These are phyloP conservation scores for Lasius fuliginosus DNA, from an alignment of 2,888 invertebrate genomes.

Conservation along the genomic window DNA sequence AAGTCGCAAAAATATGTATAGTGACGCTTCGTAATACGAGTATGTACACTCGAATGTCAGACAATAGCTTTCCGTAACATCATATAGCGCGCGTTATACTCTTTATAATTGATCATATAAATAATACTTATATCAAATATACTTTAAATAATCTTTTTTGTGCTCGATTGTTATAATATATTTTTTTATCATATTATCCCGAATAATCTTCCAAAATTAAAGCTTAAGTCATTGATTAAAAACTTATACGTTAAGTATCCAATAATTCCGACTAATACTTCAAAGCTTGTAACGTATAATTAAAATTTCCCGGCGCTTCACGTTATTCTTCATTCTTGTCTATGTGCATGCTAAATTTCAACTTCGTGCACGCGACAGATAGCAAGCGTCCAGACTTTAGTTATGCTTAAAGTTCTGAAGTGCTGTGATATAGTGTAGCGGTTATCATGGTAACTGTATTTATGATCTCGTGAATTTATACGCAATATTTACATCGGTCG, in stretches of 20 bases:
- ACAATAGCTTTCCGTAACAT: background rate
- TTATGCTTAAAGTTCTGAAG: slow-evolving; percentile 31
- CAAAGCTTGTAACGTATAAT: slow-evolving; percentile 39
- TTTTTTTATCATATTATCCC: background rate
- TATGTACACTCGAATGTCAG: background rate
- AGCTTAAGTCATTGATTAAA: background rate
- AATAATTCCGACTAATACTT: slow-evolving; percentile 38
- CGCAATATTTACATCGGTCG: slow-evolving; percentile 34
- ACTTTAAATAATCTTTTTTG: background rate
- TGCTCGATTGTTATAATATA: background rate
- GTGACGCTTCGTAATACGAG: background rate
- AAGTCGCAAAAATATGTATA: background rate
- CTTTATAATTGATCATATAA: background rate
- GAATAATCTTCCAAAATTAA: slow-evolving; percentile 20
- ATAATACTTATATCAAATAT: background rate
- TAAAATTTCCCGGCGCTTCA: slow-evolving; percentile 31
- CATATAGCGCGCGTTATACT: background rate
- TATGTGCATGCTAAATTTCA: slow-evolving; percentile 20
- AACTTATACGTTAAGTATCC: slow-evolving; percentile 23
- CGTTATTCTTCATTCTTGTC: background rate
- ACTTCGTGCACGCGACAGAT: slow-evolving; percentile 9
- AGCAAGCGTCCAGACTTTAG: slow-evolving; percentile 14
- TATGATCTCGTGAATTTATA: slow-evolving; percentile 35
- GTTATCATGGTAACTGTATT: slow-evolving; percentile 39
- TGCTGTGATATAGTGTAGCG: slow-evolving; percentile 4